Evolutionary conservation across 2,113 vertebrate genomes (phyloP), one percentile per base, ranked within the genome.

Genomic region (Odontophorus gujanensis): DNA sequence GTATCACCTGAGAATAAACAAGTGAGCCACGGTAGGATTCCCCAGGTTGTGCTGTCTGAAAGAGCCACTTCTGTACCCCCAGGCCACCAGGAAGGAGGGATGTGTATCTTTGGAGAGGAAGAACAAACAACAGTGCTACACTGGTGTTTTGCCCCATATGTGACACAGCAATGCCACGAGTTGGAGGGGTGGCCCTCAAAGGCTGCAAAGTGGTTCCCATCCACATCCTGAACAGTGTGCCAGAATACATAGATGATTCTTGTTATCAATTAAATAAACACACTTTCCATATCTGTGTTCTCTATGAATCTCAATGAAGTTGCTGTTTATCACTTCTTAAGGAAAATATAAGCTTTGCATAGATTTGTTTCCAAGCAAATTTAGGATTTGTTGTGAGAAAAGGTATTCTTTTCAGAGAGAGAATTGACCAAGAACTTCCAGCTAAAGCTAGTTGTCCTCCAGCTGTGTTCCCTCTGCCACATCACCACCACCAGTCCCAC

Each of bases 381-480:
- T 32, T 26, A 42, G 4, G 7, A 22, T 47, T 81, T 36, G 18
- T 9, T 25, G 21, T 18, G 5, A 11, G n/a, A 38, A 48, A 48
- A 80, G 48, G 11, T 14, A 9, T 17, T 72, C 5, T 65, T 86
- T 68, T 68, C 47, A 58, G 40, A 66, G 2, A 12, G 7, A 79
- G 81, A 94, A 66, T 0, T 1, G n/a, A 45, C 32, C 22, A 34
- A 55, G 62, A 77, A 3, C 11, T 87, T 91, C 28, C 45, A 67
- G 2, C 67, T 36, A 80, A 76, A 43, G 18, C 18, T 51, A 68
- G 32, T 0, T 7, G 15, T 32, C 30, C 13, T 59, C 61, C 85
- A 95, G 82, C 61, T 94, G 85, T 36, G 30, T 32, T 91, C 68
- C 45, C 47, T 80, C 55, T 82, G 53, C 86, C 76, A 50, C 22